A percentile compares a stretch with the other conserved stretches of the same genome.
phyloP scores from a whole-genome alignment of 2,113 vertebrate species.

The Spilogale gracilis region DNA sequence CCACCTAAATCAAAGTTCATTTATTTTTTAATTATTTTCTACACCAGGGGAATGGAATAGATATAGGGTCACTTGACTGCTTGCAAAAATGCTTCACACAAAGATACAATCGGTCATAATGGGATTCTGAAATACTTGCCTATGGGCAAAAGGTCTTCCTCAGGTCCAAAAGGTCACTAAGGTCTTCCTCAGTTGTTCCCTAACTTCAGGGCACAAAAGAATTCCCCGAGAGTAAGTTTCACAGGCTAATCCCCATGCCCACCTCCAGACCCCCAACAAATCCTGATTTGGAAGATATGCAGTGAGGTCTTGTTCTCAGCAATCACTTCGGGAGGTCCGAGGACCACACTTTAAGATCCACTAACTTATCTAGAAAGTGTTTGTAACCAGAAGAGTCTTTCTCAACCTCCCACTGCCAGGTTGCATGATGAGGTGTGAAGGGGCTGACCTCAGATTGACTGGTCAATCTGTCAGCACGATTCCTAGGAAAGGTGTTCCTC shows the following conservation, averaged over 20 bases:
- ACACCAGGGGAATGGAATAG: not conserved
- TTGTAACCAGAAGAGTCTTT: not conserved
- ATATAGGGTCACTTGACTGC: not conserved
- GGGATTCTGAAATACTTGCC: not conserved
- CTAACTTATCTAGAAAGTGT: not conserved
- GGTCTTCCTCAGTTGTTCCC: not conserved
- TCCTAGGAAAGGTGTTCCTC: constrained; percentile 75
- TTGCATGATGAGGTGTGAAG: constrained; percentile 71
- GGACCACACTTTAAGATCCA: not conserved
- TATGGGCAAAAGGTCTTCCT: not conserved
- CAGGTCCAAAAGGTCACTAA: not conserved
- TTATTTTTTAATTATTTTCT: constrained; percentile 36
- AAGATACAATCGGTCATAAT: not conserved
- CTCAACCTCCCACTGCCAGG: constrained; percentile 22
- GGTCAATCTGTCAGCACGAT: constrained; percentile 85
- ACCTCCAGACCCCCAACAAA: not conserved
- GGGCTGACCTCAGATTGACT: constrained; percentile 87
- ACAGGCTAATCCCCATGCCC: not conserved
- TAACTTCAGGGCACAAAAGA: not conserved
- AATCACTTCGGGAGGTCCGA: not conserved
- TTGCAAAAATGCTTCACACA: constrained; percentile 24
- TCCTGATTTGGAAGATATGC: not conserved
- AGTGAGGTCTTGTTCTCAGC: not conserved
- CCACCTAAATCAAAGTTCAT: not conserved
- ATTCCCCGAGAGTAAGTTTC: not conserved